A percentile compares a stretch with the other conserved stretches of the same genome.
phyloP scores from a whole-genome alignment of 2,888 invertebrate species.

The Phortica magna region DNA sequence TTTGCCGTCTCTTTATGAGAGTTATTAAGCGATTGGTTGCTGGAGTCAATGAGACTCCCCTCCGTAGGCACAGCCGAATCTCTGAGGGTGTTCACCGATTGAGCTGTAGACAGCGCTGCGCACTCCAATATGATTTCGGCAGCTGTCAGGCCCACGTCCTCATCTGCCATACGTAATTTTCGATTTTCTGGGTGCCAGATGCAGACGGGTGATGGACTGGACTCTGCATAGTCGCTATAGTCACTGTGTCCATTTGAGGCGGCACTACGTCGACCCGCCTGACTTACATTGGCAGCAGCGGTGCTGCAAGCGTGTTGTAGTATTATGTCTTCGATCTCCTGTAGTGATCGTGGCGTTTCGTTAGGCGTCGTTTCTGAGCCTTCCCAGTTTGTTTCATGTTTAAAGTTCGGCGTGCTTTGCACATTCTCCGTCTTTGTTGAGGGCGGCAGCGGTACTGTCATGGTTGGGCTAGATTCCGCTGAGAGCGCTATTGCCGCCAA shows the following conservation, averaged over 20 bases:
- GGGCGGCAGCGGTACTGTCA: background rate
- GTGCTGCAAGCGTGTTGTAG: conserved; percentile 49
- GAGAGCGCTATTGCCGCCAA: conserved; percentile 66
- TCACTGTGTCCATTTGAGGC: conserved; percentile 37
- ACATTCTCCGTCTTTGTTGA: conserved; percentile 27
- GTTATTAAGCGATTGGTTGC: background rate
- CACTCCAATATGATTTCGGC: conserved; percentile 71
- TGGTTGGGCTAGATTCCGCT: conserved; percentile 47
- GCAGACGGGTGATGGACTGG: conserved; percentile 52
- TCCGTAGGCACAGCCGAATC: background rate
- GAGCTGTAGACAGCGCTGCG: conserved; percentile 51
- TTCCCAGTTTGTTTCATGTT: conserved; percentile 33
- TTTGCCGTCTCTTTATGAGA: conserved; percentile 10
- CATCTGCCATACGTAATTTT: background rate
- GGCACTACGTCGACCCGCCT: background rate
- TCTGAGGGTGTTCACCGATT: conserved; percentile 18
- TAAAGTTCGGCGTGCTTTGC: conserved; percentile 29
- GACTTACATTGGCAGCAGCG: conserved; percentile 33
- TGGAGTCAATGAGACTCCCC: background rate
- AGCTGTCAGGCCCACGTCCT: conserved; percentile 52
- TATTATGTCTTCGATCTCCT: conserved; percentile 65
- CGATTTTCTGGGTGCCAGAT: conserved; percentile 67
- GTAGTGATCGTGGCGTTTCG: conserved; percentile 42
- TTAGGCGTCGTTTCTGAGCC: background rate
- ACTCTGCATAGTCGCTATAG: conserved; percentile 43